A percentile compares a stretch with the other conserved stretches of the same genome.
Evolutionary conservation across 1,140 invertebrate species (phyloP).

Genomic region (Caenorhabditis briggsae): DNA sequence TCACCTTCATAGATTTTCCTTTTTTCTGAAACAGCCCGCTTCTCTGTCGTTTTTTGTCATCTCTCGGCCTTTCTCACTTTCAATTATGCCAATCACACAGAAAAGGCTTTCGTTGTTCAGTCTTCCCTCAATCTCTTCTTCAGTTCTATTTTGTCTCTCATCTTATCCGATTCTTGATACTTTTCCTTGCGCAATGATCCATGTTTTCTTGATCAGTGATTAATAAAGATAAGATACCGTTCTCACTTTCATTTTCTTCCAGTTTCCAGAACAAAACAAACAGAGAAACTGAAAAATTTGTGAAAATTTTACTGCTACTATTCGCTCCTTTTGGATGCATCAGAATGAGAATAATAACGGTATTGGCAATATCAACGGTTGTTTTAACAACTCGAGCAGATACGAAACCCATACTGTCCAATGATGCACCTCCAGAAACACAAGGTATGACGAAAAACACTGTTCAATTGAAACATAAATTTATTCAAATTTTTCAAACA

Average conservation of each 20-base stretch:
- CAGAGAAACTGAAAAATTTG: background rate
- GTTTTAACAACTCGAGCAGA: background rate
- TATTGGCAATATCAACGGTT: constrained; percentile 29
- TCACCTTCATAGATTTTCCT: constrained; percentile 1
- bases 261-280: background rate
- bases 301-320: background rate
- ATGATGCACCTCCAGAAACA: constrained; percentile 16
- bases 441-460: too few species aligned
- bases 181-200: constrained; percentile 29
- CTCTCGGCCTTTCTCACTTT: constrained; percentile 54
- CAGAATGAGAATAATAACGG: constrained; percentile 36
- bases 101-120: constrained; percentile 21
- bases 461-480: background rate
- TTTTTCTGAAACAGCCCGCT: constrained; percentile 30
- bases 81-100: constrained; percentile 49
- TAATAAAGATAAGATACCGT: background rate
- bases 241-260: background rate
- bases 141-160: background rate
- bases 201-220: background rate
- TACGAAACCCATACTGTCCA: constrained; percentile 8
- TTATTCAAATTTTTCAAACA: too few species aligned
- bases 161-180: background rate
- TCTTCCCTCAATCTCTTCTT: background rate
- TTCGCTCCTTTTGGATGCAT: constrained; percentile 10
- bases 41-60: constrained; percentile 49